These are phyloP conservation scores for Salvelinus alpinus DNA, from an alignment of 2,113 vertebrate species.

Conservation along the genomic window DNA sequence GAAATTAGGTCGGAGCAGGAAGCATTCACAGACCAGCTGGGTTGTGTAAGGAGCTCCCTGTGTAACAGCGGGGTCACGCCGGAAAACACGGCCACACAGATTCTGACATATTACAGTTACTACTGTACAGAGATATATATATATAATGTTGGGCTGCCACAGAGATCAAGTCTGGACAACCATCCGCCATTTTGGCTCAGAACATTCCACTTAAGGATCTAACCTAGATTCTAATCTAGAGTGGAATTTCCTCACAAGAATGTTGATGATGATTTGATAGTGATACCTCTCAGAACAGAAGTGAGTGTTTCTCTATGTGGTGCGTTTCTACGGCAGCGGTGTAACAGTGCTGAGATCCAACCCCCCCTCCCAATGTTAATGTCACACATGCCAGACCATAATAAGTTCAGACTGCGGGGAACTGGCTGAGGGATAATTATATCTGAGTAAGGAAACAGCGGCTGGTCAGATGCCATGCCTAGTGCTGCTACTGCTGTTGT, in stretches of 20 bases:
- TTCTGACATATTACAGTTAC: neutral
- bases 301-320: neutral
- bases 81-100: neutral
- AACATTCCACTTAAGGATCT: too few species aligned
- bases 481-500: neutral
- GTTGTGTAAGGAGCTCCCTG: conserved; percentile 1
- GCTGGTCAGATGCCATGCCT: neutral
- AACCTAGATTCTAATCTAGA: neutral
- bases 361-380: conserved; percentile 42
- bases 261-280: neutral
- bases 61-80: too few species aligned
- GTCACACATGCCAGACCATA: conserved; percentile 58
- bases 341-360: conserved; percentile 17
- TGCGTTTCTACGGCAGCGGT: conserved; percentile 9
- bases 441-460: conserved; percentile 63
- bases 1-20: conserved; percentile 49
- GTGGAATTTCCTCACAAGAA: neutral
- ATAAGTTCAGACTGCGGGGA: conserved; percentile 50
- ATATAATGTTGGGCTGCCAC: too few species aligned
- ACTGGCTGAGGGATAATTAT: conserved; percentile 59
- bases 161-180: too few species aligned
- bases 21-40: conserved; percentile 4
- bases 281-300: neutral
- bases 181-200: too few species aligned
- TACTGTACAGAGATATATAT: too few species aligned